Evolutionary conservation across 2,888 invertebrate species (phyloP).

Genomic region (Thysanoteuthis rhombus): DNA sequence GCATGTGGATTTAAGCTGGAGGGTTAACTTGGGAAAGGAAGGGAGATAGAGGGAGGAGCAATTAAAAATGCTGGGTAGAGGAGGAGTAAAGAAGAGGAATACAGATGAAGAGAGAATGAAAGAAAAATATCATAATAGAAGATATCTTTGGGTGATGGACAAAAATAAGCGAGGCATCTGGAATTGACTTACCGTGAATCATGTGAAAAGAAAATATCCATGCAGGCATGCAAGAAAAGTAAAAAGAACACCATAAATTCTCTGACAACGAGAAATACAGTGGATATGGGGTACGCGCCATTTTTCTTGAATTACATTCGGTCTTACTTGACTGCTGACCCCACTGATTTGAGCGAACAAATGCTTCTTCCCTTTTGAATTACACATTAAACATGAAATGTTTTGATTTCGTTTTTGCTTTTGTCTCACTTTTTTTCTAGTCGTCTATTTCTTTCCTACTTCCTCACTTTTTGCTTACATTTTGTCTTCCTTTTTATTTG

Average conservation of each 20-base stretch:
- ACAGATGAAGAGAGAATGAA: not conserved
- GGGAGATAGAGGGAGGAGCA: not conserved
- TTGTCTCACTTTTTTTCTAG: too few species aligned
- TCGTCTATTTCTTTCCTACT: too few species aligned
- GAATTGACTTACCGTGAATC: constrained; percentile 29
- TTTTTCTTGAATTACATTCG: not conserved
- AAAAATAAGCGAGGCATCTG: constrained; percentile 20
- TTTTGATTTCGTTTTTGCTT: too few species aligned
- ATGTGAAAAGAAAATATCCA: constrained; percentile 30
- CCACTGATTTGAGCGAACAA: not conserved
- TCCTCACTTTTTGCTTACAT: too few species aligned
- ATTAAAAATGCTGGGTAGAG: not conserved
- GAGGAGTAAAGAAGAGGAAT: not conserved
- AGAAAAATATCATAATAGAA: not conserved
- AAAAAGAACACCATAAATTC: constrained; percentile 20
- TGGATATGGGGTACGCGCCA: not conserved
- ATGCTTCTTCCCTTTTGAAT: too few species aligned
- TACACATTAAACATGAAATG: too few species aligned
- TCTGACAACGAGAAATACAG: constrained; percentile 20
- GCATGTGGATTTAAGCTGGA: not conserved
- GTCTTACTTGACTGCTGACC: not conserved
- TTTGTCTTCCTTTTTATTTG: too few species aligned
- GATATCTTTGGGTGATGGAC: not conserved
- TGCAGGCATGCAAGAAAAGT: constrained; percentile 32
- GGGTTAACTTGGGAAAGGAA: not conserved